Evolutionary conservation across 2,113 vertebrate genomes (phyloP), one percentile per base, ranked within the genome.

Genomic region (Onychorhynchus coronatus): DNA sequence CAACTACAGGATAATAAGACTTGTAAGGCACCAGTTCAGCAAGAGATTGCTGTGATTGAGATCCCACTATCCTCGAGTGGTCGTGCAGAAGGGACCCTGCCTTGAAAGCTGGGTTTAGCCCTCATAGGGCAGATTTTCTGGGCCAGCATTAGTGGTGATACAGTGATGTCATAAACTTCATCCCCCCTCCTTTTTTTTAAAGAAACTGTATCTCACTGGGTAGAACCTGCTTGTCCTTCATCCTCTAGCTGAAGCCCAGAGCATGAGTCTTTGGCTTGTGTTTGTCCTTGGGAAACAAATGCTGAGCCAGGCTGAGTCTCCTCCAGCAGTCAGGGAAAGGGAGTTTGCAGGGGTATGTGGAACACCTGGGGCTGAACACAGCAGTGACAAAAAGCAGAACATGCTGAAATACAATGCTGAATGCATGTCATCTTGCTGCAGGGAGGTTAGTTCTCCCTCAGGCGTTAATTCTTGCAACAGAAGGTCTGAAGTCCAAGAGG

Each of bases 401-500:
- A 12, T 5, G 14, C 49, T 59, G 44, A 67, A 91, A 59, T 47
- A 59, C 37, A 59, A 2, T 14, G 24, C 47, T 75, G 27, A 63
- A 55, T 71, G 11, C 0, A 1, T 14, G 22, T 33, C 28, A 21
- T 52, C 47, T 72, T 58, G 27, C 74, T 84, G 39, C 65, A 72
- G 68, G 81, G 30, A 74, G 76, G 52, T 37, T 95, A 78, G n/a
- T 25, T 76, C 80, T 89, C 30, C 80, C 67, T 37, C 63, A 70
- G 83, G 39, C 74, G 15, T 58, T 81, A 76, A 66, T 53, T 88
- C 61, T 91, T 75, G 61, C 41, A 70, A 85, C 33, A 93, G 86
- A 47, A 66, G 88, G 92, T 46, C 47, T 75, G 70, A 95, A 78
- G 59, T 80, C 93, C 31, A 19, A 19, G 63, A 82, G 80, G 84